Evolutionary conservation across 2,888 invertebrate species (phyloP).

Genomic region (Altica lythri): DNA sequence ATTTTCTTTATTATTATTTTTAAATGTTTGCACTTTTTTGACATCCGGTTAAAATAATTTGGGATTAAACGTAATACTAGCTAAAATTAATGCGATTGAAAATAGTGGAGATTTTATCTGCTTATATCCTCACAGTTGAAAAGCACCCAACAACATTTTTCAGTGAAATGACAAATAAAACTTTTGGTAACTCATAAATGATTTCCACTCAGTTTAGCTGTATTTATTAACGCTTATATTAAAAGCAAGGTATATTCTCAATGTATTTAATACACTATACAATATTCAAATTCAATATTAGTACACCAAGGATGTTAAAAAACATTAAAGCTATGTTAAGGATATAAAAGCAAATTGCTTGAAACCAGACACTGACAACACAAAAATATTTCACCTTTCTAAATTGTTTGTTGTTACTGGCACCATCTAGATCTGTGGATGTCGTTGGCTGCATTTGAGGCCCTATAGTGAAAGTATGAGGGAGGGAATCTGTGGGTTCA

Average conservation of each 20-base stretch:
- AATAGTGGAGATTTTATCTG: too few species aligned
- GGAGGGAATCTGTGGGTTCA: constrained; percentile 40
- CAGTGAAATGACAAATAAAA: too few species aligned
- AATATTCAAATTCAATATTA: constrained; percentile 29
- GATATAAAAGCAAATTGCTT: constrained; percentile 47
- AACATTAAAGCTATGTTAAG: constrained; percentile 42
- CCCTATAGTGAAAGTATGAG: constrained; percentile 44
- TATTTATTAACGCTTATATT: constrained; percentile 22
- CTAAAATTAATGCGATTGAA: too few species aligned
- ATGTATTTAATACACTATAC: constrained; percentile 25
- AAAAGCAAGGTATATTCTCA: constrained; percentile 29
- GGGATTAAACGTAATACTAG: too few species aligned
- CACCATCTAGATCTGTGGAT: constrained; percentile 52
- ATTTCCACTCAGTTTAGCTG: too few species aligned
- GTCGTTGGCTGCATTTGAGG: constrained; percentile 47
- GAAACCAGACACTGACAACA: constrained; percentile 51
- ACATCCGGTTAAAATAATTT: too few species aligned
- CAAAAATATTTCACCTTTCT: constrained; percentile 57
- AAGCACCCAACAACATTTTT: too few species aligned
- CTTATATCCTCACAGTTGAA: too few species aligned
- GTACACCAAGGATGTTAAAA: constrained; percentile 33
- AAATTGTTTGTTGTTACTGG: constrained; percentile 47
- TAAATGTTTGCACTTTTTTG: too few species aligned
- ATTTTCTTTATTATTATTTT: too few species aligned
- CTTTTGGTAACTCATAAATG: too few species aligned